phyloP scores from a whole-genome alignment of 1,140 invertebrate species.

The Delia radicum region DNA sequence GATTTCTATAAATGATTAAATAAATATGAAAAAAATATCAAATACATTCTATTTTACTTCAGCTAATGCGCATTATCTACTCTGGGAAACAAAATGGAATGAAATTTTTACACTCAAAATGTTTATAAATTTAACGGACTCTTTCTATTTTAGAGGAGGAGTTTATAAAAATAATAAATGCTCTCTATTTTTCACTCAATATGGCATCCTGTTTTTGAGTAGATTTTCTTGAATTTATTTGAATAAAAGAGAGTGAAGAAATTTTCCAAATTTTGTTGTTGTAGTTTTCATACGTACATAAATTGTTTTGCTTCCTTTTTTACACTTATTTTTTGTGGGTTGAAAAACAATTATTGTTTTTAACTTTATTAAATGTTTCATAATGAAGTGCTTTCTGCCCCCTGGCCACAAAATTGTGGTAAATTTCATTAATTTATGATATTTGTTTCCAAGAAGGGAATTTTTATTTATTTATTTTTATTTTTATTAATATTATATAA shows the following conservation, averaged over 20 bases:
- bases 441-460: neutral
- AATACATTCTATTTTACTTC: too few species aligned
- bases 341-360: slow-evolving; percentile 7
- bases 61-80: neutral
- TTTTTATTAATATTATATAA: too few species aligned
- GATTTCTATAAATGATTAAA: neutral
- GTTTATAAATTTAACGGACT: neutral
- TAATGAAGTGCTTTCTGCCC: slow-evolving; percentile 18
- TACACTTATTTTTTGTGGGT: neutral
- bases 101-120: neutral
- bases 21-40: neutral
- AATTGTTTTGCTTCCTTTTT: too few species aligned
- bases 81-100: neutral
- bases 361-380: slow-evolving; percentile 21
- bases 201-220: neutral
- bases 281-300: neutral
- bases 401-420: slow-evolving; percentile 3
- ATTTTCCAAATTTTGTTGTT: neutral
- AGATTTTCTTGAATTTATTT: neutral
- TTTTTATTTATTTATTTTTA: too few species aligned
- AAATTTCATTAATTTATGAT: slow-evolving; percentile 19
- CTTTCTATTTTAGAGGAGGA: neutral
- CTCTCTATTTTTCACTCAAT: neutral
- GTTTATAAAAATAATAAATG: too few species aligned
- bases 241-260: neutral